Percentiles rank a stretch among this genome's conserved stretches.
Evolutionary conservation across 2,797 vertebrate species (phyloP).

Genomic region (Gallirallus australis): DNA sequence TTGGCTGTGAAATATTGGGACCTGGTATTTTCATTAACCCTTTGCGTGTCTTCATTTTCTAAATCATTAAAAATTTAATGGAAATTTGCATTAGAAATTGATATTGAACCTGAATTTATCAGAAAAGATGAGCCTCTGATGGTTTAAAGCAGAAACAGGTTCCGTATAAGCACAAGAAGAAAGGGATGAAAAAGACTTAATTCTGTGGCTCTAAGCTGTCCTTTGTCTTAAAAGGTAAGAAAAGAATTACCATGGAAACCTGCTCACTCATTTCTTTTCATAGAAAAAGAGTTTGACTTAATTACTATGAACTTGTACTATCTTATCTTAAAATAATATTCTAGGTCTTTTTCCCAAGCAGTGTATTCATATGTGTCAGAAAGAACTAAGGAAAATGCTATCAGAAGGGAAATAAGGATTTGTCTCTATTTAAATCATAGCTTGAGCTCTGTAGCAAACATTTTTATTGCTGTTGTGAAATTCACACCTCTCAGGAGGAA

Average conservation of each 20-base stretch:
- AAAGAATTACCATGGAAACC: constrained; percentile 76
- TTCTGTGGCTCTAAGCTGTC: constrained; percentile 68
- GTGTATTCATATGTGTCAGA: constrained; percentile 47
- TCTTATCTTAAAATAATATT: constrained; percentile 72
- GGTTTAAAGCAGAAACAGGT: constrained; percentile 23
- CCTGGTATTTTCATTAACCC: constrained; percentile 1
- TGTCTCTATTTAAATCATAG: constrained; percentile 70
- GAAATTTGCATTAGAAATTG: constrained; percentile 37
- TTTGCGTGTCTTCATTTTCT: neutral
- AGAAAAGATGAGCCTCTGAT: constrained; percentile 22
- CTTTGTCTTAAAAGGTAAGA: constrained; percentile 78
- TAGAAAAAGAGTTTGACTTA: constrained; percentile 60
- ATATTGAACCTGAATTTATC: constrained; percentile 24
- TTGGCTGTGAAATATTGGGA: neutral
- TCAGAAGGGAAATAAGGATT: constrained; percentile 63
- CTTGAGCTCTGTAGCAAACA: constrained; percentile 41
- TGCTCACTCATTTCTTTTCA: constrained; percentile 56
- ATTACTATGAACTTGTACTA: constrained; percentile 68
- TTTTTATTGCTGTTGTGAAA: constrained; percentile 73
- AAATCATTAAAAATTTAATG: constrained; percentile 21
- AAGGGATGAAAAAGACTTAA: constrained; percentile 68
- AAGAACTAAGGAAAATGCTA: constrained; percentile 35
- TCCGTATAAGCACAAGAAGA: constrained; percentile 41
- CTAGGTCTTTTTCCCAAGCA: constrained; percentile 47
- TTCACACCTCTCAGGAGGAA: constrained; percentile 74